phyloP scores from a whole-genome alignment of 1,140 invertebrate species.

The Tetranychus cinnabarinus region DNA sequence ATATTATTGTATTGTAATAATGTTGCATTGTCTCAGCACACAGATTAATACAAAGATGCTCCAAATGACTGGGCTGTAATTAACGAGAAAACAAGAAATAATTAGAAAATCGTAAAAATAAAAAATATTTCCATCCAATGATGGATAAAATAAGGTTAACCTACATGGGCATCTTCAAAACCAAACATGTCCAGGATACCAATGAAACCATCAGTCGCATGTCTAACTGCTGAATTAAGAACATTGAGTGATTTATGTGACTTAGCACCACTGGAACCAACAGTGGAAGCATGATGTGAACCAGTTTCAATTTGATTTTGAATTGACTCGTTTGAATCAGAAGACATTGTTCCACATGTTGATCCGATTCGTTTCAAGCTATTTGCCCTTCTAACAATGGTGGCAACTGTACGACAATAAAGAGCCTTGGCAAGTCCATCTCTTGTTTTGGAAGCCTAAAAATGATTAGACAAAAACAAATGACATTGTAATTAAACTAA shows the following conservation, averaged over 20 bases:
- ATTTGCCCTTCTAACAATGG: conserved; percentile 71
- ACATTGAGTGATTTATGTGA: conserved; percentile 54
- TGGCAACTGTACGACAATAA: conserved; percentile 80
- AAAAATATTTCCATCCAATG: background rate
- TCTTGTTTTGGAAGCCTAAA: conserved; percentile 49
- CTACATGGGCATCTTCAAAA: conserved; percentile 60
- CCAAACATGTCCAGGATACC: conserved; percentile 89
- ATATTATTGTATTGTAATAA: conserved; percentile 89
- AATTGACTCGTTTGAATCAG: conserved; percentile 70
- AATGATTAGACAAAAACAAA: background rate
- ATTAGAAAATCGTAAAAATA: background rate
- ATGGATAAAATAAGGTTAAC: background rate
- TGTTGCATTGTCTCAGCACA: conserved; percentile 93
- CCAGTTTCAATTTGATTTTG: conserved; percentile 47
- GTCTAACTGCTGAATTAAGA: conserved; percentile 65
- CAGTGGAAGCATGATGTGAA: conserved; percentile 62
- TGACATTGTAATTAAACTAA: background rate
- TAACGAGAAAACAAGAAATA: background rate
- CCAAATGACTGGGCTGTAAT: conserved; percentile 50
- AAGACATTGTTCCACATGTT: conserved; percentile 56
- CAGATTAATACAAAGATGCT: conserved; percentile 79
- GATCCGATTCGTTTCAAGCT: conserved; percentile 66
- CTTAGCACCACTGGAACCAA: conserved; percentile 58
- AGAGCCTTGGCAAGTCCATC: conserved; percentile 75
- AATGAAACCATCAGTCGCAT: conserved; percentile 83